Conservation (phyloP, 2,797 vertebrate genomes). For the Hipposideros larvatus region DNA sequence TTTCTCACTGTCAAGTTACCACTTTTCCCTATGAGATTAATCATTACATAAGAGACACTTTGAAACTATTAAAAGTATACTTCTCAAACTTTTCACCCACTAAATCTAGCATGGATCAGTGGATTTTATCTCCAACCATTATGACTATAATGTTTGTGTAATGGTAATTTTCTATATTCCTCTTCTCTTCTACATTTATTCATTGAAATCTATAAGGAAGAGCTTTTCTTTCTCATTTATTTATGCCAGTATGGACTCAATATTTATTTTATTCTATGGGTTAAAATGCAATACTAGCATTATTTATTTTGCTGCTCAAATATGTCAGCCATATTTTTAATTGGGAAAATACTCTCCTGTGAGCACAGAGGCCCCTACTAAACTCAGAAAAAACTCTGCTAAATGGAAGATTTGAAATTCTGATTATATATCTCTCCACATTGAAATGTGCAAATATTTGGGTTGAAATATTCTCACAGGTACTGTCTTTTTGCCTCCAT, state of each 20-base stretch:
- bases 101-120: background rate
- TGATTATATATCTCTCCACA: background rate
- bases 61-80: background rate
- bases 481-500: background rate
- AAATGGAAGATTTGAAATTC: constrained; percentile 34
- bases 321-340: constrained; percentile 36
- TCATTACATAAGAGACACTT: background rate
- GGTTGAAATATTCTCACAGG: background rate
- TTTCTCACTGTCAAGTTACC: background rate
- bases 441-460: constrained; percentile 3
- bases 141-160: background rate
- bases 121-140: background rate
- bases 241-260: background rate
- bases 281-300: background rate
- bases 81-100: background rate
- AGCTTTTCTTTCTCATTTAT: constrained; percentile 13
- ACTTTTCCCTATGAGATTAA: background rate
- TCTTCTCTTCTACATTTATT: background rate
- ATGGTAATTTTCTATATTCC: background rate
- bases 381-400: constrained; percentile 2
- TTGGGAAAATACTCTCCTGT: background rate
- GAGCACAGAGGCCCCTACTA: background rate
- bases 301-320: constrained; percentile 11
- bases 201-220: background rate
- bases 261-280: background rate